A percentile compares a stretch with the other conserved stretches of the same genome.
phyloP scores from a whole-genome alignment of 2,888 invertebrate genomes.

The Sinohyriopsis cumingii region DNA sequence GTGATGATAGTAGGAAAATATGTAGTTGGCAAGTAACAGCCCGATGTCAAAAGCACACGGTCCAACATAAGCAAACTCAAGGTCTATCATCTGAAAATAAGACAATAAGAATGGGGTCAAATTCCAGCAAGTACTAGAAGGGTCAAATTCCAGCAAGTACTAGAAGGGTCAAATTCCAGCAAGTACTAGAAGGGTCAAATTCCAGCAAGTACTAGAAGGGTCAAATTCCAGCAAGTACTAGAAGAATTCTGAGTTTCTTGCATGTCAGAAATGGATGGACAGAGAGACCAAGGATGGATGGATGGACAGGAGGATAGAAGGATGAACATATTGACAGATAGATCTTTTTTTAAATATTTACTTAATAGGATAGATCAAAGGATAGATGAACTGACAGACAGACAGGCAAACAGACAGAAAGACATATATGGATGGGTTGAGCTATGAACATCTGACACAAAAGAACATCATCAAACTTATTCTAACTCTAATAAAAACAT shows the following conservation, averaged over 20 bases:
- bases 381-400: too few species aligned
- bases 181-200: not conserved
- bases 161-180: not conserved
- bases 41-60: constrained; percentile 58
- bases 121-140: not conserved
- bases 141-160: not conserved
- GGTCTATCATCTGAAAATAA: constrained; percentile 40
- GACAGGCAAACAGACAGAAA: too few species aligned
- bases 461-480: too few species aligned
- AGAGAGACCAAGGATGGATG: too few species aligned
- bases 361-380: too few species aligned
- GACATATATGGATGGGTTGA: too few species aligned
- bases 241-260: not conserved
- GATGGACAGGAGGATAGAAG: too few species aligned
- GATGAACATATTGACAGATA: too few species aligned
- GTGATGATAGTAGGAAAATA: constrained; percentile 55
- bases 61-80: constrained; percentile 54
- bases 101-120: not conserved
- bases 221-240: not conserved
- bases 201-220: not conserved
- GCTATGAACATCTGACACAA: too few species aligned
- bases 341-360: too few species aligned
- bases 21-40: constrained; percentile 53
- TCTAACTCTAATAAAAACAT: too few species aligned
- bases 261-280: too few species aligned